phyloP scores from a whole-genome alignment of 2,888 invertebrate genomes.

The Eupithecia dodoneata region DNA sequence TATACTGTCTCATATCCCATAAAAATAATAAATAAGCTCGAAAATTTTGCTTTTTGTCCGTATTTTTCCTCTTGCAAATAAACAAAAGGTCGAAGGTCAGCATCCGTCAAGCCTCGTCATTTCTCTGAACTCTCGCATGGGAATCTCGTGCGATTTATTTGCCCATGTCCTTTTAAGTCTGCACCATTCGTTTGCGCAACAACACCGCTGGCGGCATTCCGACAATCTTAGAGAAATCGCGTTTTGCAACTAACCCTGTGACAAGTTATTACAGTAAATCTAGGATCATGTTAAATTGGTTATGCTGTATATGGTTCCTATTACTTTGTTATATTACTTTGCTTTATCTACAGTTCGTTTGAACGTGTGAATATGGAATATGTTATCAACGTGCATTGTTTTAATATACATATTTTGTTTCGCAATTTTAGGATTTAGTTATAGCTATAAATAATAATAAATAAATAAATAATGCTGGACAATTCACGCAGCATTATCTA shows the following conservation, averaged over 20 bases:
- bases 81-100: slow-evolving; percentile 1
- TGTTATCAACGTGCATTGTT: no score
- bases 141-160: slow-evolving; percentile 10
- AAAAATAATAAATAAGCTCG: neutral
- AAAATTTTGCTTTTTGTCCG: neutral
- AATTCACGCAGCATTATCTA: no score
- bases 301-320: neutral
- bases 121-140: slow-evolving; percentile 13
- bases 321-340: neutral
- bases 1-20: no score
- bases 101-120: neutral
- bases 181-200: slow-evolving; percentile 14
- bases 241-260: slow-evolving; percentile 30
- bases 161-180: slow-evolving; percentile 15
- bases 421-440: no score
- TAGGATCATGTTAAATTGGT: neutral
- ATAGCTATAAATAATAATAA: no score
- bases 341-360: neutral
- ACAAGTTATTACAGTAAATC: slow-evolving; percentile 19
- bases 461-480: no score
- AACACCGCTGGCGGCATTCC: slow-evolving; percentile 14
- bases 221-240: slow-evolving; percentile 33
- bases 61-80: neutral
- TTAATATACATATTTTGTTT: neutral
- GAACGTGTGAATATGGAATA: neutral